Evolutionary conservation across 2,888 invertebrate genomes (phyloP), one percentile per base, ranked within the genome.

Genomic region (Cantharis flavilabris): DNA sequence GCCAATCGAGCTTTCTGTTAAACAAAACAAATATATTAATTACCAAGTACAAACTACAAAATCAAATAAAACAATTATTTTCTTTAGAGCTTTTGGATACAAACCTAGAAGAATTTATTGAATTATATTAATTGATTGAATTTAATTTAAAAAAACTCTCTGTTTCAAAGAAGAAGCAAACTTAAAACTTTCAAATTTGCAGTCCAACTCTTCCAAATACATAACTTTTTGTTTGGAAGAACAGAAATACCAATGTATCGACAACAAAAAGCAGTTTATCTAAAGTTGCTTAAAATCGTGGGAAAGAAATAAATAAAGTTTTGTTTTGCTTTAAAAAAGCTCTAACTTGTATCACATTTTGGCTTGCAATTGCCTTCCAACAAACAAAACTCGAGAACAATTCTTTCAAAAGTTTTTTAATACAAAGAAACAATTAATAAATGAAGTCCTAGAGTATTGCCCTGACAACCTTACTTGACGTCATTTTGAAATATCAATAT

Each of bases 1-100:
- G 99, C 98, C 88, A 99, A 92, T 76, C 99, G 94, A 30, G 99
- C 99, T 97, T 99, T 99, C 99, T 99, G 93, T 67, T 62, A 93
- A 93, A 76, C 49, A 49, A 49, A 49, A 49, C 4, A 49, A 49
- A 9, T n/a, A 0, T n/a, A 49, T 49, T n/a, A 49, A 7, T 49
- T n/a, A 7, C 9, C 2, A 49, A 49, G n/a, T n/a, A 49, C 49
- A n/a, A 49, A 49, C 7, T n/a, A 2, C 16, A 16, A 16, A 16
- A 16, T 16, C 16, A 16, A 16, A n/a, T n/a, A n/a, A n/a, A n/a
- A n/a, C n/a, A n/a, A n/a, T n/a, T n/a, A n/a, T n/a, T n/a, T n/a
- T n/a, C n/a, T n/a, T n/a, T n/a, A n/a, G n/a, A n/a, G n/a, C n/a
- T n/a, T n/a, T n/a, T n/a, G n/a, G 16, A 16, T 16, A 16, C 16